Conservation (phyloP, 92 coral and sea anemone species). For the Zoanthus solanderi region DNA sequence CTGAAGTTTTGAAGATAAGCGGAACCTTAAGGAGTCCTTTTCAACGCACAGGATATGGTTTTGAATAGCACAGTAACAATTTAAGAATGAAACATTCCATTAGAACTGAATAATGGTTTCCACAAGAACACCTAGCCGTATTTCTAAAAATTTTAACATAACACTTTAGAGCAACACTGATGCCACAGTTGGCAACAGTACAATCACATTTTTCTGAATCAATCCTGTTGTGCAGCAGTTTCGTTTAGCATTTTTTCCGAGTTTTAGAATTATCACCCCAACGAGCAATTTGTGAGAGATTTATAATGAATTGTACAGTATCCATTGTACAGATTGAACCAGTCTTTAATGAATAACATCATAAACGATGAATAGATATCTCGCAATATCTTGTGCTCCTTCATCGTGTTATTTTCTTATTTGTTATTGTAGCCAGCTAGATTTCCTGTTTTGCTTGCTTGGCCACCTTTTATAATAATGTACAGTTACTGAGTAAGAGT, state of each 20-base stretch:
- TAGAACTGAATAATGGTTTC: background rate
- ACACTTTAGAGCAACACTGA: background rate
- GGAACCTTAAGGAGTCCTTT: background rate
- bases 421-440: slow-evolving; percentile 4
- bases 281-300: slow-evolving; percentile 34
- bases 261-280: slow-evolving; percentile 7
- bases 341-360: background rate
- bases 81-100: background rate
- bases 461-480: slow-evolving; percentile 37
- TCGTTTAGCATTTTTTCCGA: background rate
- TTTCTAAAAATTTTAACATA: background rate
- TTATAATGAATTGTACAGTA: slow-evolving; percentile 40
- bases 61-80: background rate
- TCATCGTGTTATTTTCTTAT: background rate
- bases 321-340: slow-evolving; percentile 35
- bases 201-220: background rate
- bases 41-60: slow-evolving; percentile 5
- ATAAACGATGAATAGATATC: slow-evolving; percentile 3
- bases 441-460: background rate
- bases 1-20: background rate
- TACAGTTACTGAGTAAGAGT: slow-evolving; percentile 4
- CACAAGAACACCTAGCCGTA: background rate
- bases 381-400: slow-evolving; percentile 9
- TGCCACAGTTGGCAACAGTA: background rate
- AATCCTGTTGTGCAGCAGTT: background rate